Base-by-base conservation (phyloP, 35 echinoderm and acorn worm genomes). In the Patiria miniata region DNA sequence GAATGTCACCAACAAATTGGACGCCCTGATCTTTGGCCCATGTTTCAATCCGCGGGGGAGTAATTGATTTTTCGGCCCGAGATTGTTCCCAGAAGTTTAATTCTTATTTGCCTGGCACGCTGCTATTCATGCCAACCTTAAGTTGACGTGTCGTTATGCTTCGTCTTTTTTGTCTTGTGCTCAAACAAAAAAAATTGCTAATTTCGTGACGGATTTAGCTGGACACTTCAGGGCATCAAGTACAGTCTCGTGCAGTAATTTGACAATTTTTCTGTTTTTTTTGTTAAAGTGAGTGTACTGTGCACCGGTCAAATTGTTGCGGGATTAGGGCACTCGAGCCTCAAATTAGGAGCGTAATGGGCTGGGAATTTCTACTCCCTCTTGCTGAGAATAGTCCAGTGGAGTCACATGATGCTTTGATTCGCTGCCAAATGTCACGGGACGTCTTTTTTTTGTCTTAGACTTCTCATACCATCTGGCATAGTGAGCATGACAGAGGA, bases 51-150 rank as follows among this genome's bases (percentile, higher is more conserved):
- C 65, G 34, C 65, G 65, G 65, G 65, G 65, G 65, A 73, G 65
- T 73, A 73, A 73, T 73, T 73, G 65, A 8, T 73, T 47, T 12
- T 18, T n/a, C n/a, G n/a, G n/a, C n/a, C 34, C 26, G 26, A 73
- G 65, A 73, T 73, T 73, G 65, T 73, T 73, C 65, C 65, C 65
- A 73, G 15, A 73, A 73, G 65, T 73, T 73, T 73, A 73, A 73
- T 73, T 36, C 29, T 73, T 3, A 12, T 47, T 47, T 9, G 26
- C 10, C 34, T 34, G 29, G 65, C 65, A 32, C 15, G 34, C 19
- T 36, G 26, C 65, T 73, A 7, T 23, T 73, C 65, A 26, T 6
- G 42, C 42, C 12, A n/a, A n/a, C n/a, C n/a, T n/a, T n/a, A n/a
- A n/a, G n/a, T 12, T 47, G 42, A 6, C 42, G 4, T 47, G 42